Percentiles rank a stretch among this genome's conserved stretches.
Evolutionary conservation across 2,113 vertebrate genomes (phyloP).

Genomic region (Dolichotis patagonum): DNA sequence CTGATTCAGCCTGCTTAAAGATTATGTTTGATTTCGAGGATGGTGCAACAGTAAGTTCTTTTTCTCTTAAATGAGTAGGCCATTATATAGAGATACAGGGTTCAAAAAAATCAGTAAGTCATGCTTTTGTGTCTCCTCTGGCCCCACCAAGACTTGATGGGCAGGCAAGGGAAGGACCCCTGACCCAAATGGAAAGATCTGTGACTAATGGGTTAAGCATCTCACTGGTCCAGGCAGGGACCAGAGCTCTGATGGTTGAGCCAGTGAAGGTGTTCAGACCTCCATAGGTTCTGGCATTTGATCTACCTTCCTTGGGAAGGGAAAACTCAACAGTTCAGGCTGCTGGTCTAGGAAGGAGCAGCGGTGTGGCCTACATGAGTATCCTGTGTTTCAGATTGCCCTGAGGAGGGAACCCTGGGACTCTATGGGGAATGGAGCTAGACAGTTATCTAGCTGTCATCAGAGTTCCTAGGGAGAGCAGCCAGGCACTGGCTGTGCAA

Average conservation of each 20-base stretch:
- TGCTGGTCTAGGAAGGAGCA: background rate
- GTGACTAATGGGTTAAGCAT: background rate
- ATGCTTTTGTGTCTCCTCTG: background rate
- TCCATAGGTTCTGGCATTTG: background rate
- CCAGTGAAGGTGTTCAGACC: background rate
- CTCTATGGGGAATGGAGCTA: background rate
- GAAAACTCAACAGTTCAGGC: background rate
- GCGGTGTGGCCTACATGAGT: background rate
- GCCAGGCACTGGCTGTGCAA: background rate
- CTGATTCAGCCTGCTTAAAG: background rate
- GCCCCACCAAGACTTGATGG: background rate
- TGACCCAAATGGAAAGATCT: background rate
- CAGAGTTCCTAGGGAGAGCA: background rate
- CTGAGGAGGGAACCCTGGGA: background rate
- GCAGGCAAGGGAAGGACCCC: background rate
- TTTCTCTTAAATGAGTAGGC: background rate
- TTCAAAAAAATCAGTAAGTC: background rate
- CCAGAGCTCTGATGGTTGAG: background rate
- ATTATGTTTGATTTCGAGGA: conserved; percentile 7
- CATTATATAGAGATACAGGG: background rate
- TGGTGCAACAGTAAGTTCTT: background rate
- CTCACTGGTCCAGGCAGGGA: background rate
- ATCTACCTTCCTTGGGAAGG: background rate
- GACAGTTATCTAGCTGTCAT: background rate
- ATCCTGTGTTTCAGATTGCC: background rate